Base-by-base conservation (phyloP, 2,797 vertebrate species). In the Glyptemys insculpta region DNA sequence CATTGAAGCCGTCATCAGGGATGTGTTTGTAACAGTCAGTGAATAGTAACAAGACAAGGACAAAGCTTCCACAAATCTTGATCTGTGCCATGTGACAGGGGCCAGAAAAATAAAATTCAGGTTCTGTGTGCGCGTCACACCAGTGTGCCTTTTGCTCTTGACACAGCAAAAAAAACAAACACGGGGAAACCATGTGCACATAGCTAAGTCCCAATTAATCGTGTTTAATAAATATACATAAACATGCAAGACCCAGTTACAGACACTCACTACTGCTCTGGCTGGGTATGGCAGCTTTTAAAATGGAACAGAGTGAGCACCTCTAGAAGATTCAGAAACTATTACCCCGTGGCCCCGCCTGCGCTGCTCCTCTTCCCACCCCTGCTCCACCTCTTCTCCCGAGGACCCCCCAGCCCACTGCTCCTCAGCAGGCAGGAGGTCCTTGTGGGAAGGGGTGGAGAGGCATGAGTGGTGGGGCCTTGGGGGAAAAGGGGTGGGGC, bases 1-100 rank as follows among this genome's bases (percentile, higher is more conserved):
- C 0, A 0, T 29, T 57, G 56, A 25, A 57, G 27, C 27, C 56
- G 5, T 57, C 56, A n/a, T 9, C 8, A 9, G 34, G 62, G 62
- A n/a, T n/a, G 34, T 9, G 16, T 68, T 9, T 4, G 49, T 90
- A 53, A 86, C 3, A 34, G 37, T 21, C 65, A 86, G n/a, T 68
- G 14, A 1, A 37, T 54, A 74, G 10, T 1, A 10, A 65, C 34
- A 82, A 50, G 23, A 47, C 12, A n/a, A 34, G 37, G 57, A n/a
- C 57, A 65, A 49, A 44, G 6, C 29, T 31, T 15, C 27, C 6
- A 62, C 47, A 47, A 83, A 49, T 15, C 56, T 83, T 47, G 19
- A 16, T 65, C 19, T n/a, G 44, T 65, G 29, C 59, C 81, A 62
- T 8, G 18, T 72, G 15, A 14, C 11, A 14, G 44, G 18, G 3